Conservation (phyloP, 2,797 vertebrate species). For the Peromyscus attwateri region DNA sequence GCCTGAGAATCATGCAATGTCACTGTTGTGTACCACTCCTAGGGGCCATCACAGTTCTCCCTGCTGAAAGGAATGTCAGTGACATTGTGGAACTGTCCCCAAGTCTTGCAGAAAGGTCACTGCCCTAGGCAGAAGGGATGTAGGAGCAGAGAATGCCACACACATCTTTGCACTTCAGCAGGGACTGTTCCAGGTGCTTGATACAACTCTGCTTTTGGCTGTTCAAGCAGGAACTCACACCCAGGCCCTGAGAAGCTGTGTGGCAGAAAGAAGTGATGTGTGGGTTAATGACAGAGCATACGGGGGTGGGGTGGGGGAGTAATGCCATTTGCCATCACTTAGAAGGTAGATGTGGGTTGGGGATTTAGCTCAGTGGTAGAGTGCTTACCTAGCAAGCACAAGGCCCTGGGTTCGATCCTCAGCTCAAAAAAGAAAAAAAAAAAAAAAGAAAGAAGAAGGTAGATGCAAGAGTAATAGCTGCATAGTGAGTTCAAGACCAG, state of each 20-base stretch:
- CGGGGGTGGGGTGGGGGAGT: background rate
- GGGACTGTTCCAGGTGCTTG: background rate
- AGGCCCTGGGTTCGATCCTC: too few relatives aligned
- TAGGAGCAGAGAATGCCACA: background rate
- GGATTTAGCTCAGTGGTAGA: too few relatives aligned
- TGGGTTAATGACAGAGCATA: too few relatives aligned
- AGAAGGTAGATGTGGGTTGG: background rate
- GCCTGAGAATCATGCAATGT: background rate
- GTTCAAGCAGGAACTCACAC: background rate
- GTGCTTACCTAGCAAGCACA: too few relatives aligned
- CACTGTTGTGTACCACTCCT: background rate
- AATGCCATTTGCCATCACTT: background rate
- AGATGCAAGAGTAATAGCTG: background rate
- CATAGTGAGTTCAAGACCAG: background rate
- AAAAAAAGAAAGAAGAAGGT: background rate
- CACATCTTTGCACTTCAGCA: background rate
- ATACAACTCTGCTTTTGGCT: background rate
- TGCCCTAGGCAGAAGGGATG: background rate
- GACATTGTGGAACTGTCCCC: background rate
- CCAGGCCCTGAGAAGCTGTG: background rate
- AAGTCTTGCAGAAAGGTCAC: background rate
- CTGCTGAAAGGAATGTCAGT: background rate
- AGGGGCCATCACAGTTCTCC: background rate
- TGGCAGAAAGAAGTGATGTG: background rate
- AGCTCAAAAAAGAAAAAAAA: too few relatives aligned